Evolutionary conservation across 2,888 invertebrate species (phyloP), one percentile per base, ranked within the genome.

Genomic region (Drosophila gaucha): DNA sequence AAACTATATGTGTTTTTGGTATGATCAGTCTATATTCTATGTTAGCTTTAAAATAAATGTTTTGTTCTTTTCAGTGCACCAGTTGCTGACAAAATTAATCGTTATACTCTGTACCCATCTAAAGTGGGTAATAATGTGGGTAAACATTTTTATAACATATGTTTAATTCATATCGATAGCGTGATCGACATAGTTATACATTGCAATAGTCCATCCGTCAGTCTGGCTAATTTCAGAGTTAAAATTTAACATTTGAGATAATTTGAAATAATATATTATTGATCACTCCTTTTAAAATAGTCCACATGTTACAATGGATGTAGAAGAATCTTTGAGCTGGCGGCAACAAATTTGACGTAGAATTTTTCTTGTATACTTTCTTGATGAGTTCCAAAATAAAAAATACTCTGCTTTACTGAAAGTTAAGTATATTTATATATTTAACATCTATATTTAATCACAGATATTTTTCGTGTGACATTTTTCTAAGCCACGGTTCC

Each of bases 41-140:
- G 30, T 41, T 31, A 2, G 22, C 16, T 14, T 35, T 43, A n/a
- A 51, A 55, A 36, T 60, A 47, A 56, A 49, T 57, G 31, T 49
- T 64, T 30, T 36, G 33, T 44, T 50, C 24, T 43, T 49, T 47
- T 38, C 14, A 44, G 14, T 22, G 16, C 28, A 18, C 28, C 18
- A 20, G 6, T 55, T 44, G 36, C 20, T 38, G 22, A 14, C 16
- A 9, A 33, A 33, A 18, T n/a, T 12, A 12, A 9, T 22, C 39
- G 5, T 22, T 26, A 16, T 20, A 16, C 20, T 33, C 20, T 22
- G 55, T 28, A 28, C 28, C 28, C 26, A 26, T 26, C 5, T 8
- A 18, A 16, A 26, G 2, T 9, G 2, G 2, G 10, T 10, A 28
- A 28, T 10, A 28, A 28, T 28, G 10, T 28, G 28, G 10, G 10